These are phyloP conservation scores for Neomicropteryx cornuta DNA, from an alignment of 1,140 invertebrate genomes.

Conservation along the genomic window DNA sequence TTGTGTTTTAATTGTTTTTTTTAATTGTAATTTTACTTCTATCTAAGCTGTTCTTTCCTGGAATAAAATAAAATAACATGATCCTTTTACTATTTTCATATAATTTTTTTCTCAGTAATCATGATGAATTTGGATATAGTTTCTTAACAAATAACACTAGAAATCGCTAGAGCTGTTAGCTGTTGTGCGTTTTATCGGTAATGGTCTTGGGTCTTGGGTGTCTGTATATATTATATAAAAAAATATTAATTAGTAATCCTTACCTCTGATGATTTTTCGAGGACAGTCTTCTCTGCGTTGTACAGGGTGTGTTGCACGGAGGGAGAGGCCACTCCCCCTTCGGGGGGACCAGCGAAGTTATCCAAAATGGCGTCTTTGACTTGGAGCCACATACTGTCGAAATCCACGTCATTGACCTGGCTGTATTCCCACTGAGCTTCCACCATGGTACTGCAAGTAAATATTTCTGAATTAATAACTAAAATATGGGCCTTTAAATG, in stretches of 20 bases:
- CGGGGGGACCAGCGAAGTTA: conserved; percentile 59
- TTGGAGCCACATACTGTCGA: conserved; percentile 49
- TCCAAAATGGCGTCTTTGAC: conserved; percentile 58
- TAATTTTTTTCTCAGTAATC: too few relatives aligned
- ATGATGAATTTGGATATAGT: too few relatives aligned
- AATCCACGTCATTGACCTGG: conserved; percentile 47
- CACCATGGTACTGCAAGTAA: conserved; percentile 53
- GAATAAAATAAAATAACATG: background rate
- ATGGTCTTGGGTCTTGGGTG: too few relatives aligned
- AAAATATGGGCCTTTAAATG: too few relatives aligned
- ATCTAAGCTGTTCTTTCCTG: too few relatives aligned
- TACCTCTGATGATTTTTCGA: conserved; percentile 53
- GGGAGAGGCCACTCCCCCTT: conserved; percentile 54
- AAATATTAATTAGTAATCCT: conserved; percentile 10
- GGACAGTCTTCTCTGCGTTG: conserved; percentile 49
- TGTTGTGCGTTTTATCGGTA: too few relatives aligned
- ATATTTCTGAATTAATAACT: too few relatives aligned
- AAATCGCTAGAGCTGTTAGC: too few relatives aligned
- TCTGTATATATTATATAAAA: conserved; percentile 2
- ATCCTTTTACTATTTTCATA: too few relatives aligned
- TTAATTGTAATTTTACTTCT: too few relatives aligned
- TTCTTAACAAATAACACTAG: too few relatives aligned
- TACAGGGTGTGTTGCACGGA: conserved; percentile 69
- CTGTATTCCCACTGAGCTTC: conserved; percentile 60
- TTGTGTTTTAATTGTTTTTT: too few relatives aligned